These are phyloP conservation scores for Ephestia elutella DNA, from an alignment of 1,140 invertebrate species.

Conservation along the genomic window DNA sequence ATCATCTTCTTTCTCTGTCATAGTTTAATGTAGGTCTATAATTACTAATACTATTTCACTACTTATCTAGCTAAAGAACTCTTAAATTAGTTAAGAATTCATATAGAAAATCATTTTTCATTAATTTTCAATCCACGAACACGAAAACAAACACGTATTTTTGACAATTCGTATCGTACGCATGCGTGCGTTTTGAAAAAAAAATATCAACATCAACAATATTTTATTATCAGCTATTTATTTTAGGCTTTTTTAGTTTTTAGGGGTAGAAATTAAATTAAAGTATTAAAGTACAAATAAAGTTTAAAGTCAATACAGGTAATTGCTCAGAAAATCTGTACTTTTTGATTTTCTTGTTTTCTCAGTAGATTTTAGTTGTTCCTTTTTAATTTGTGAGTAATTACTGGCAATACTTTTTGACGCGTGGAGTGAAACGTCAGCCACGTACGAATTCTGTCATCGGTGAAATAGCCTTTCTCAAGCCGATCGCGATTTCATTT, in stretches of 20 bases:
- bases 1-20: slow-evolving; percentile 68
- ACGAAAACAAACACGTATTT: slow-evolving; percentile 32
- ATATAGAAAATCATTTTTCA: slow-evolving; percentile 21
- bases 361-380: no score
- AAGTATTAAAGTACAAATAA: no score
- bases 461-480: slow-evolving; percentile 19
- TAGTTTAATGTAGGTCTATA: slow-evolving; percentile 43
- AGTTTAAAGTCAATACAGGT: no score
- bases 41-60: slow-evolving; percentile 11
- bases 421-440: slow-evolving; percentile 72
- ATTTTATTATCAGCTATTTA: no score
- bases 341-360: no score
- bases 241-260: no score
- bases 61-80: slow-evolving; percentile 4
- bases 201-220: background rate
- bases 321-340: no score
- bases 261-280: no score
- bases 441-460: slow-evolving; percentile 61
- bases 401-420: slow-evolving; percentile 37
- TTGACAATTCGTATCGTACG: slow-evolving; percentile 18
- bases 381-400: no score
- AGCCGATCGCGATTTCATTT: slow-evolving; percentile 15
- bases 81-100: slow-evolving; percentile 7
- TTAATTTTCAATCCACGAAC: slow-evolving; percentile 10
- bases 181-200: slow-evolving; percentile 13